Percentiles rank a stretch among this genome's conserved stretches.
Conservation (phyloP, 2,888 invertebrate genomes). For the Sarcophaga carnaria region DNA sequence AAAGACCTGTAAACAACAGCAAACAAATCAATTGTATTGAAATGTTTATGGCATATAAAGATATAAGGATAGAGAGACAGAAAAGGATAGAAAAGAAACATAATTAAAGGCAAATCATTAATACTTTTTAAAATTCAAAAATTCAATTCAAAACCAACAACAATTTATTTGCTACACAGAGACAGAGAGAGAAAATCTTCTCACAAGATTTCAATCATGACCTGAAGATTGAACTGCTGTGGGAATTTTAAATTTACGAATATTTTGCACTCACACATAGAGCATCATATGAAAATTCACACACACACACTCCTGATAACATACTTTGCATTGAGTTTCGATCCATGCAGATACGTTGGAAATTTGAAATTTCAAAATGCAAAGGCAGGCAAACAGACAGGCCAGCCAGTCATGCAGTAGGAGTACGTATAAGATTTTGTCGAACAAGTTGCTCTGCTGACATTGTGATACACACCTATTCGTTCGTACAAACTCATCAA, state of each 20-base stretch:
- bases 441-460: slow-evolving; percentile 65
- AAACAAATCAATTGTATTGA: background rate
- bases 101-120: slow-evolving; percentile 62
- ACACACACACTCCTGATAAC: background rate
- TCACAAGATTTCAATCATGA: slow-evolving; percentile 63
- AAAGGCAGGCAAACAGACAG: background rate
- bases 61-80: background rate
- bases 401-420: slow-evolving; percentile 9
- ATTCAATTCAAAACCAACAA: slow-evolving; percentile 27
- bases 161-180: too few relatives aligned
- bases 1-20: slow-evolving; percentile 45
- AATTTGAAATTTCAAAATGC: slow-evolving; percentile 50
- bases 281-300: slow-evolving; percentile 30
- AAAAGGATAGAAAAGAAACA: slow-evolving; percentile 25
- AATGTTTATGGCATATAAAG: background rate
- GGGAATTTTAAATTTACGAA: slow-evolving; percentile 54
- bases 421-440: slow-evolving; percentile 14
- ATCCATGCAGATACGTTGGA: slow-evolving; percentile 63
- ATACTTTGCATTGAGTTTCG: slow-evolving; percentile 36
- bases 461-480: slow-evolving; percentile 63
- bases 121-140: slow-evolving; percentile 65
- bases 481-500: slow-evolving; percentile 16
- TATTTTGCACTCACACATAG: slow-evolving; percentile 49
- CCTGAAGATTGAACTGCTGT: slow-evolving; percentile 46
- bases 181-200: slow-evolving; percentile 52